Evolutionary conservation across 2,888 invertebrate genomes (phyloP).

Genomic region (Ferrisia virgata): DNA sequence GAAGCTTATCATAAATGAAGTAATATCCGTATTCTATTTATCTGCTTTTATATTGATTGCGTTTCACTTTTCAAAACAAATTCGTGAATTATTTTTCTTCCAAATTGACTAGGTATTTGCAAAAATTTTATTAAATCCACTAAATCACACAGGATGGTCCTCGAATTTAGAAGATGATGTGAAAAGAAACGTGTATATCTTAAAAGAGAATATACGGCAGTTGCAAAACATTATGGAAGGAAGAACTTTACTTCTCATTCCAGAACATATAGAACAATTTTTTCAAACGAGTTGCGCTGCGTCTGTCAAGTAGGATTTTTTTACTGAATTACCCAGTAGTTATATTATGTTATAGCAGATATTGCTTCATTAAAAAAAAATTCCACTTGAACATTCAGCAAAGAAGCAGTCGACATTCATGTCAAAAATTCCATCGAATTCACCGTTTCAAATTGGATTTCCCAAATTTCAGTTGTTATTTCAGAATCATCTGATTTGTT

Average conservation of each 20-base stretch:
- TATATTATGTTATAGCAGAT: no score
- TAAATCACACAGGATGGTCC: constrained; percentile 34
- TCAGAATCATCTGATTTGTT: constrained; percentile 24
- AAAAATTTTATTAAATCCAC: constrained; percentile 18
- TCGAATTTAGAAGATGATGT: constrained; percentile 4
- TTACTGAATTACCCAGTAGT: no score
- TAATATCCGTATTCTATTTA: background rate
- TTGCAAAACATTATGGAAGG: constrained; percentile 33
- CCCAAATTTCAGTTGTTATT: constrained; percentile 15
- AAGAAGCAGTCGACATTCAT: constrained; percentile 2
- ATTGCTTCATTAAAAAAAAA: background rate
- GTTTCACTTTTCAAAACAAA: background rate
- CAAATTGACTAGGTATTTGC: constrained; percentile 31
- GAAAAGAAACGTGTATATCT: background rate
- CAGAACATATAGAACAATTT: constrained; percentile 32
- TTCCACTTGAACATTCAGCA: background rate
- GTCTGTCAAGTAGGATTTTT: background rate
- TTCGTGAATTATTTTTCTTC: background rate
- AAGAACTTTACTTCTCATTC: constrained; percentile 31
- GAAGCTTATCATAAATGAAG: constrained; percentile 29
- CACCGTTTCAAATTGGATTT: constrained; percentile 34
- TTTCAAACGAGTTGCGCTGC: background rate
- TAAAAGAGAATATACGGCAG: constrained; percentile 18
- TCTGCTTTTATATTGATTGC: background rate
- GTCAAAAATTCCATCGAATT: constrained; percentile 27